phyloP scores from a whole-genome alignment of 2,888 invertebrate genomes.

The Lasioglossum villosulum region DNA sequence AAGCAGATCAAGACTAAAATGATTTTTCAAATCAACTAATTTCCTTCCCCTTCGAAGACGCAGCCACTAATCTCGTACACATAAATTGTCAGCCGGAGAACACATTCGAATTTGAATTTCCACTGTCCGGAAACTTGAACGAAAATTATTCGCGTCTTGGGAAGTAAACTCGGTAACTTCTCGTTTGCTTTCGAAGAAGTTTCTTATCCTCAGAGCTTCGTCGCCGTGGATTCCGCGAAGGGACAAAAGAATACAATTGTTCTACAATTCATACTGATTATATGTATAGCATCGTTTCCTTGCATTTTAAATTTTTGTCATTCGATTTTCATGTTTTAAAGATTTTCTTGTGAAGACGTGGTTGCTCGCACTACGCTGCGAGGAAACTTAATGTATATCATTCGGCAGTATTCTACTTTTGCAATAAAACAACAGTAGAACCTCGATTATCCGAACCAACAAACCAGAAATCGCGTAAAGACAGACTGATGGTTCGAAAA shows the following conservation, averaged over 20 bases:
- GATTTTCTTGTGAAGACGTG: not conserved
- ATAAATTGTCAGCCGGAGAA: slow-evolving; percentile 34
- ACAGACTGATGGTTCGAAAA: too few species aligned
- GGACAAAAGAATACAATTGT: slow-evolving; percentile 49
- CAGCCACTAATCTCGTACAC: slow-evolving; percentile 3
- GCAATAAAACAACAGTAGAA: too few species aligned
- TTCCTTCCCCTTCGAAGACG: not conserved
- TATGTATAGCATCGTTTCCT: slow-evolving; percentile 6
- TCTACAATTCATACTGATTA: slow-evolving; percentile 35
- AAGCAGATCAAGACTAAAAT: not conserved
- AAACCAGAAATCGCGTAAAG: too few species aligned
- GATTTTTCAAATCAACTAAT: not conserved
- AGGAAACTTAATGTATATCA: not conserved
- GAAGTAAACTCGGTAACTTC: slow-evolving; percentile 65
- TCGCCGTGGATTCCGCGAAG: slow-evolving; percentile 39
- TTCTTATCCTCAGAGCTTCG: slow-evolving; percentile 57
- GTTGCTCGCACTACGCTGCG: not conserved
- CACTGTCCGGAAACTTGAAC: slow-evolving; percentile 35
- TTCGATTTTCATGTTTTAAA: not conserved
- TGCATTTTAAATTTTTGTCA: not conserved
- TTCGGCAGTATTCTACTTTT: not conserved
- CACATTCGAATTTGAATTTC: slow-evolving; percentile 64
- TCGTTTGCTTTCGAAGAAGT: slow-evolving; percentile 52
- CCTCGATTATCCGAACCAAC: too few species aligned
- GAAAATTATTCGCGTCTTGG: slow-evolving; percentile 62